These are phyloP conservation scores for Onychostoma macrolepis DNA, from an alignment of 2,113 vertebrate genomes.

Conservation along the genomic window DNA sequence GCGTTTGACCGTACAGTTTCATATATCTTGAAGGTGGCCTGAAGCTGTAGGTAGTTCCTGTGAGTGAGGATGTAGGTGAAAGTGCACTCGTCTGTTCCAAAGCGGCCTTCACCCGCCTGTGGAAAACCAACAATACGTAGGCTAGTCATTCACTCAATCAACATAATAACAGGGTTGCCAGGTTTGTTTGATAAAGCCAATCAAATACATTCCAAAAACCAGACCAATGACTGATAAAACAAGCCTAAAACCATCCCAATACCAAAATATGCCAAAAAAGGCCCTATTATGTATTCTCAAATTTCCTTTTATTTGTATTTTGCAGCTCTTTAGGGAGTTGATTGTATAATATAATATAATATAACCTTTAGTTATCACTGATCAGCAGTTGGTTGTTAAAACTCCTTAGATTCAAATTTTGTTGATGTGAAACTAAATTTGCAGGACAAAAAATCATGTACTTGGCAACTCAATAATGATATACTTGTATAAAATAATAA, in stretches of 20 bases:
- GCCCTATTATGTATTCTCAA: background rate
- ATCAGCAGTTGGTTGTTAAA: no score
- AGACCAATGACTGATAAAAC: background rate
- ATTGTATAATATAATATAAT: no score
- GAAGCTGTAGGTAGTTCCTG: slow-evolving; percentile 82
- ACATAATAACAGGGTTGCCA: background rate
- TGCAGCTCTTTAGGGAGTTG: no score
- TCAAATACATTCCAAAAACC: background rate
- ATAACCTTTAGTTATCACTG: no score
- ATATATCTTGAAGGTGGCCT: slow-evolving; percentile 80
- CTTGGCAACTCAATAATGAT: background rate
- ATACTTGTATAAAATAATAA: background rate
- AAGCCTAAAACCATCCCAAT: background rate
- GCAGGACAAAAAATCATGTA: background rate
- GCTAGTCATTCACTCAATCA: background rate
- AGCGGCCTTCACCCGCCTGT: slow-evolving; percentile 79
- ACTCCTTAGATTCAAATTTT: no score
- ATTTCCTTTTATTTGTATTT: background rate
- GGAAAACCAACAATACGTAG: background rate
- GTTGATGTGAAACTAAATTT: no score
- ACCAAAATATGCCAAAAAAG: background rate
- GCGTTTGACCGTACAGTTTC: slow-evolving; percentile 68
- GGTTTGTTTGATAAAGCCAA: background rate
- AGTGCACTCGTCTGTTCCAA: slow-evolving; percentile 80
- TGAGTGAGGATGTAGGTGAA: slow-evolving; percentile 77